A percentile compares a stretch with the other conserved stretches of the same genome.
These are phyloP conservation scores for Lamprologus callipterus DNA, from an alignment of 2,113 vertebrate genomes.

Conservation along the genomic window DNA sequence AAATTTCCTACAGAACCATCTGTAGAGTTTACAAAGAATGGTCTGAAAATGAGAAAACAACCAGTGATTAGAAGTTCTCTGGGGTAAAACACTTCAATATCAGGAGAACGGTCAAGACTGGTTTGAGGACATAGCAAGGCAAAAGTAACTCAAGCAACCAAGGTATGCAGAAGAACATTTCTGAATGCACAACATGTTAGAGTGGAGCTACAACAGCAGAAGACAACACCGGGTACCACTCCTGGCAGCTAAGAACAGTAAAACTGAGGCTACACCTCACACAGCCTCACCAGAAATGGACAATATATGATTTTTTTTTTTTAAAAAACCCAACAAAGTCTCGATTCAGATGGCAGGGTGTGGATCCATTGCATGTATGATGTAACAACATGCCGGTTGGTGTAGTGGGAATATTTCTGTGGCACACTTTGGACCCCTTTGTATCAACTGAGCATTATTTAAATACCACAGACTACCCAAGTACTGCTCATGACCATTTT, in stretches of 20 bases:
- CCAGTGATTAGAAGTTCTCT: not conserved
- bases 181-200: not conserved
- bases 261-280: not conserved
- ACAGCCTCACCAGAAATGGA: not conserved
- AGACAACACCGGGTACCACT: not conserved
- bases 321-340: fast-evolving
- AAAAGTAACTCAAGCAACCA: not conserved
- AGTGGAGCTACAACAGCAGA: not conserved
- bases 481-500: not conserved
- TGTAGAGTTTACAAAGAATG: not conserved
- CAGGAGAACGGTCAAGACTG: not conserved
- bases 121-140: not conserved
- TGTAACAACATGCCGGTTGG: not conserved
- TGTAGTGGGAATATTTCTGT: not conserved
- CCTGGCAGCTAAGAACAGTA: not conserved
- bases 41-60: not conserved
- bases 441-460: not conserved
- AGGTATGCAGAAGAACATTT: not conserved
- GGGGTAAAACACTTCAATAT: not conserved
- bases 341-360: not conserved
- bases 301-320: not conserved
- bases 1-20: not conserved
- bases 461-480: not conserved
- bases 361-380: not conserved
- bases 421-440: not conserved